Percentiles rank a stretch among this genome's conserved stretches.
These are phyloP conservation scores for rabbit (Oryctolagus cuniculus) DNA, from an alignment of 2,113 vertebrate species.

Conservation along the genomic window mOryCun1.1 NC_091439.1:103888001-103888500, in stretches of 20 bases:
- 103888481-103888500: not conserved
- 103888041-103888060: not conserved
- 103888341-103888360: not conserved
- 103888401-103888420: not conserved
- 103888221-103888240: not conserved
- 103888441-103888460: not conserved
- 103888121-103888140: constrained; percentile 27
- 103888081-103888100: constrained; percentile 41
- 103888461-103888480: constrained; percentile 4
- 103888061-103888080: constrained; percentile 16
- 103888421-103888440: not conserved
- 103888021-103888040: constrained; percentile 67
- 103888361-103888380: not conserved
- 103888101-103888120: constrained; percentile 46
- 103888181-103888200: constrained; percentile 45
- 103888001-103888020: constrained; percentile 66
- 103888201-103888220: not conserved
- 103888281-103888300: not conserved
- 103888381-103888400: not conserved
- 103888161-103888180: constrained; percentile 33
- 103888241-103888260: not conserved
- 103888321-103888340: not conserved
- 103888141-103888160: not conserved
- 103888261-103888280: constrained; percentile 30
- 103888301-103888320: constrained; percentile 56